Evolutionary conservation across 2,797 vertebrate genomes (phyloP).

Genomic region (Spheniscus humboldti): DNA sequence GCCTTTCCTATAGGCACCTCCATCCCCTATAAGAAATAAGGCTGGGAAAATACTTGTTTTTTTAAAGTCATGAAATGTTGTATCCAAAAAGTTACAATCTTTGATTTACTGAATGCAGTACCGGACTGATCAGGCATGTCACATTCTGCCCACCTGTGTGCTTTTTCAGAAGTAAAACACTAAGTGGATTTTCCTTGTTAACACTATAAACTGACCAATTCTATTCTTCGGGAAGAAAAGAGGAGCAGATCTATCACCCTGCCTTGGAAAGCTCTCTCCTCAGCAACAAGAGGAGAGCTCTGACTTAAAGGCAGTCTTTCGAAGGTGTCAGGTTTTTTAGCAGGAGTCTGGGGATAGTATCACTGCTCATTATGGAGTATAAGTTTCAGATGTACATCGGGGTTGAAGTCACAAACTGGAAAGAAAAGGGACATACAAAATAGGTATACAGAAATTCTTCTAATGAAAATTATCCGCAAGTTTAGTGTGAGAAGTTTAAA

Average conservation of each 20-base stretch:
- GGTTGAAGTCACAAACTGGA: neutral
- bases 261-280: neutral
- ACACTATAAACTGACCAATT: neutral
- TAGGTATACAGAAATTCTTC: neutral
- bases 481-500: neutral
- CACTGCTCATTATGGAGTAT: accelerated
- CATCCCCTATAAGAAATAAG: neutral
- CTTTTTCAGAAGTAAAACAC: neutral
- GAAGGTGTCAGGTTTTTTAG: neutral
- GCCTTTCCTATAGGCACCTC: neutral
- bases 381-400: neutral
- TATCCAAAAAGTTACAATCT: neutral
- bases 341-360: neutral
- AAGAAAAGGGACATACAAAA: neutral
- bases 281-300: neutral
- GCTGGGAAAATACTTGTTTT: neutral
- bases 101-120: neutral
- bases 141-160: neutral
- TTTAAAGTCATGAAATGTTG: neutral
- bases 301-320: neutral
- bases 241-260: neutral
- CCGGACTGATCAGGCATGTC: neutral
- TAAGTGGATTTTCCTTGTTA: neutral
- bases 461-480: neutral
- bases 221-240: neutral